phyloP scores from a whole-genome alignment of 2,888 invertebrate genomes.

The Uropetala carovei region DNA sequence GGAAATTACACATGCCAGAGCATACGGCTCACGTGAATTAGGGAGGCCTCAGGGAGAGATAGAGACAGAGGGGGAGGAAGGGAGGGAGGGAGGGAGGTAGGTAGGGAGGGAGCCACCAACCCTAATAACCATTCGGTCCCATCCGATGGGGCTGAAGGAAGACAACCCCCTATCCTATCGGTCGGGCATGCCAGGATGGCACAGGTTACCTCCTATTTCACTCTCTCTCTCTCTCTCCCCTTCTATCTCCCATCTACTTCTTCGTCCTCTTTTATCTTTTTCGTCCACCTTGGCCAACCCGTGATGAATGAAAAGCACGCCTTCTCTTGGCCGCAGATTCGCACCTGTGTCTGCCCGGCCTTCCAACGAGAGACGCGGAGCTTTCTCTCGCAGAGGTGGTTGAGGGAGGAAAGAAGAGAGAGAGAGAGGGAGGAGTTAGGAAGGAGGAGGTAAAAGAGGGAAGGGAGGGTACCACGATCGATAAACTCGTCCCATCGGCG shows the following conservation, averaged over 20 bases:
- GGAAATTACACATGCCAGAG: slow-evolving; percentile 25
- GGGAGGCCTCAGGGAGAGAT: neutral
- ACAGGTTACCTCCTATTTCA: neutral
- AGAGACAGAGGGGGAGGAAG: neutral
- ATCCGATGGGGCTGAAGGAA: too few relatives aligned
- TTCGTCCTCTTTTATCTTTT: neutral
- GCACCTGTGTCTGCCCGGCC: neutral
- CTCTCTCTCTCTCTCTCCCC: neutral
- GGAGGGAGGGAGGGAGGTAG: too few relatives aligned
- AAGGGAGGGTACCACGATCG: slow-evolving; percentile 12
- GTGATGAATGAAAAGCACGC: slow-evolving; percentile 45
- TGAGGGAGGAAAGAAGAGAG: neutral
- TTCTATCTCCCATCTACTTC: neutral
- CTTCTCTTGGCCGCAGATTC: neutral
- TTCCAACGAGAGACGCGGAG: neutral
- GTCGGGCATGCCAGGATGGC: neutral
- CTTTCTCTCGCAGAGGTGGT: neutral
- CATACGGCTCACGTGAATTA: slow-evolving; percentile 5
- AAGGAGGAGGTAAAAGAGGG: neutral
- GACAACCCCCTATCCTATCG: neutral
- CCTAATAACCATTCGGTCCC: slow-evolving; percentile 10
- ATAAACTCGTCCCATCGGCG: slow-evolving; percentile 53
- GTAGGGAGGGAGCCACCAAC: neutral
- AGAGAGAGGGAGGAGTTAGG: neutral
- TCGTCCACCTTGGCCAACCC: neutral